Base-by-base conservation (phyloP, 2,888 invertebrate genomes). In the Epinotia brunnichana region DNA sequence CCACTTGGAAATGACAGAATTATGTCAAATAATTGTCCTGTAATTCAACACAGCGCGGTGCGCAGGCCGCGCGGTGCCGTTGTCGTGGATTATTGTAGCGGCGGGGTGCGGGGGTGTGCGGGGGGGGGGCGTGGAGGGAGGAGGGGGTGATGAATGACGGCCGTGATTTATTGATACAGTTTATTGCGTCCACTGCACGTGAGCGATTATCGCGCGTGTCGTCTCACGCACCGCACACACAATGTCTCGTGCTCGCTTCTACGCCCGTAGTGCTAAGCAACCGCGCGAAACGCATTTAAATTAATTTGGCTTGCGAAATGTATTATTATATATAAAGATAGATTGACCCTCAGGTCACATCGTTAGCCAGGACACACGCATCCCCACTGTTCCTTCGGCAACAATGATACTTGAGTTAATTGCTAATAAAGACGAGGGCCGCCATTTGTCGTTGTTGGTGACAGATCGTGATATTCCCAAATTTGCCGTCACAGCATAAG, bases 141-240 rank as follows among this genome's bases (percentile, higher is more conserved):
- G 63, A 21, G 48, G 57, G 70, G 53, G 24, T 64, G 64, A 70
- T 64, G 70, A 70, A 64, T 64, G 70, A 53, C 64, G 64, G 17
- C 17, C 70, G 44, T 57, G 63, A 70, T 70, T 60, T 71, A 71
- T 71, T 66, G 70, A 60, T 71, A 71, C 66, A 66, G 60, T 56
- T 66, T 66, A 66, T 66, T 66, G 66, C 66, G 66, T 66, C 56
- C 66, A 56, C 21, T 3, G 56, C 41, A n/a, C 54, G 66, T 15
- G 62, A 24, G 48, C 62, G 56, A 66, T 39, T 53, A 41, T 54
- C 54, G 66, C 66, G 53, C 54, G 15, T 13, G 35, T n/a, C 29
- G 21, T 35, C 54, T 10, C 54, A 3, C 19, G 19, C 11, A 10
- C 19, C 19, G 21, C 21, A 13, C 54, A 48, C 7, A n/a, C n/a